Base-by-base conservation (phyloP, 1,140 invertebrate species). In the Nymphalis io region DNA sequence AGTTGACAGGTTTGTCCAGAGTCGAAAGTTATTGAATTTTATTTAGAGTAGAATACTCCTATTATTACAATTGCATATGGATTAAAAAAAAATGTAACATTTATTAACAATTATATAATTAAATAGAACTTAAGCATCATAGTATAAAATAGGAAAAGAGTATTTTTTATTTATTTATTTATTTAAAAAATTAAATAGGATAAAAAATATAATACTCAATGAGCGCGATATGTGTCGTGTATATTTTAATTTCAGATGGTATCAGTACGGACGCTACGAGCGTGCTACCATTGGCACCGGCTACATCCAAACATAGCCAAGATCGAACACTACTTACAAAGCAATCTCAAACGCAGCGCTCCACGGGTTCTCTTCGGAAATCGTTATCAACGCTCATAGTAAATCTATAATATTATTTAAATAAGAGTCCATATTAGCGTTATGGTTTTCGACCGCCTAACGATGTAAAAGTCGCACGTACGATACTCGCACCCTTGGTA, bases 1-100 rank as follows among this genome's bases (percentile, higher is more conserved):
- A 40, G 20, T 63, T 85, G 13, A 51, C 75, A 73, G 80, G 86
- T 83, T 55, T 65, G 46, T 55, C 21, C 10, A 21, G 8, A 21
- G 8, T 10, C 2, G 8, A 48, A 18, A 55, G 8, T 33, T 33
- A 60, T 33, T 44, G 8, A 53, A 51, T 10, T 62, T 13, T 59
- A 16, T 18, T 62, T 60, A 67, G 10, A 8, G 10, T 33, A 8
- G 1, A 33, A 33, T n/a, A n/a, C n/a, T n/a, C n/a, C n/a, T n/a
- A n/a, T 33, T 33, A 33, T 8, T 33, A 33, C 10, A 8, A 5
- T 33, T 33, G 27, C 27, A 4, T 33, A 1, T 33, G 1, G 27
- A 33, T 33, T 33, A 1, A 8, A 5, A 6, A 33, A 33, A 0
- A 33, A 33, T 33, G 0, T 33, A 8, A 33, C 27, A 6, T 8